A percentile compares a stretch with the other conserved stretches of the same genome.
These are phyloP conservation scores for Aphelinus atriplicis DNA, from an alignment of 1,140 invertebrate genomes.

Conservation along the genomic window DNA sequence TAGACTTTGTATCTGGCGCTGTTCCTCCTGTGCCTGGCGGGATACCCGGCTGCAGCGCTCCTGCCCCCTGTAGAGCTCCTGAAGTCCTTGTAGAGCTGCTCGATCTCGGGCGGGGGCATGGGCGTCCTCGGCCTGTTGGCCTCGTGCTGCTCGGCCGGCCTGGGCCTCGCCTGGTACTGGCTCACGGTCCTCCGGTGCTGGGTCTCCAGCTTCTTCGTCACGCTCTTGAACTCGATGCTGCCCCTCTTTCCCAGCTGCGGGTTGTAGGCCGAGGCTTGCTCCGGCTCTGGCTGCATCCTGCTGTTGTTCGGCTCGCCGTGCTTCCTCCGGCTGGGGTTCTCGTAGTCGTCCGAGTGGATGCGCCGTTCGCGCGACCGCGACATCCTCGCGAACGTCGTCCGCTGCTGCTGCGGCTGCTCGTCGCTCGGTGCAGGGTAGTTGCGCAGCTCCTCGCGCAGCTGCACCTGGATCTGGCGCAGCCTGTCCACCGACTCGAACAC, in stretches of 20 bases:
- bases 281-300: neutral
- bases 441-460: neutral
- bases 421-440: too few relatives aligned
- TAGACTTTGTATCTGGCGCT: slow-evolving; percentile 56
- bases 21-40: slow-evolving; percentile 44
- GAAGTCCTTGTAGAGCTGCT: slow-evolving; percentile 40
- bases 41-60: neutral
- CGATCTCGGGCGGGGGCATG: slow-evolving; percentile 44
- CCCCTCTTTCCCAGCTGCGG: slow-evolving; percentile 19
- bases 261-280: neutral
- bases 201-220: neutral
- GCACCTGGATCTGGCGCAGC: neutral
- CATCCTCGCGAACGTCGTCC: neutral
- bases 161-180: slow-evolving; percentile 25
- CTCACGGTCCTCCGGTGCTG: slow-evolving; percentile 24
- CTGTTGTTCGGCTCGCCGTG: neutral
- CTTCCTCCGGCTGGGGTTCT: slow-evolving; percentile 31
- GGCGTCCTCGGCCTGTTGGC: slow-evolving; percentile 43
- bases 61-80: neutral
- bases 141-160: neutral
- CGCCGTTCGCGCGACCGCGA: slow-evolving; percentile 40
- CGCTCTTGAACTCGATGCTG: slow-evolving; percentile 26
- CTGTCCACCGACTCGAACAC: slow-evolving; percentile 16
- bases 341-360: slow-evolving; percentile 54
- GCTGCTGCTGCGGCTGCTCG: neutral